Percentiles rank a stretch among this genome's conserved stretches.
phyloP scores from a whole-genome alignment of 92 coral and sea anemone genomes.

The Zoanthus solanderi region DNA sequence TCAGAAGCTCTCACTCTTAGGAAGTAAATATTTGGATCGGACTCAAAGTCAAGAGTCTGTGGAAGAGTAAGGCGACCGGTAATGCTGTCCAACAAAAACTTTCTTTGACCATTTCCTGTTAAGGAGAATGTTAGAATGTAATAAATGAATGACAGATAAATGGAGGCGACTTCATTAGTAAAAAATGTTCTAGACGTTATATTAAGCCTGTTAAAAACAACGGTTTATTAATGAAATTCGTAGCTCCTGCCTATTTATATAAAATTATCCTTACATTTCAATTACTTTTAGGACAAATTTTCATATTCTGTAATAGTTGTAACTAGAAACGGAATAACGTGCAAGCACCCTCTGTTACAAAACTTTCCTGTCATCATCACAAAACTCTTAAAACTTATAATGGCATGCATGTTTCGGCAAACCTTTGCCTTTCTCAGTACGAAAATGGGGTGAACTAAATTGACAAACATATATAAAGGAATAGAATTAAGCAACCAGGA shows the following conservation, averaged over 20 bases:
- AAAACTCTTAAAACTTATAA: too few relatives aligned
- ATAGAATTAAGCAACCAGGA: too few relatives aligned
- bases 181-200: too few relatives aligned
- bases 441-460: too few relatives aligned
- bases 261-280: too few relatives aligned
- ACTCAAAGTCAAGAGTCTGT: conserved; percentile 84
- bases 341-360: background rate
- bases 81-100: conserved; percentile 77
- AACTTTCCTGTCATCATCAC: background rate
- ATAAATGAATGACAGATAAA: background rate
- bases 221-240: too few relatives aligned
- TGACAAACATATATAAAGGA: too few relatives aligned
- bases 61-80: conserved; percentile 85
- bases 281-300: background rate
- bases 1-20: conserved; percentile 74
- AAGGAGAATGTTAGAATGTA: background rate
- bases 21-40: conserved; percentile 72
- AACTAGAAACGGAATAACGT: background rate
- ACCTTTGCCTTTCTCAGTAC: too few relatives aligned
- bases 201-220: too few relatives aligned
- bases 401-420: too few relatives aligned
- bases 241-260: too few relatives aligned
- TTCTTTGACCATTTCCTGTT: conserved; percentile 67
- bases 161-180: background rate
- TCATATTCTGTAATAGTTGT: background rate